Evolutionary conservation across 2,113 vertebrate genomes (phyloP), one percentile per base, ranked within the genome.

Genomic region (Notiomystis cincta): DNA sequence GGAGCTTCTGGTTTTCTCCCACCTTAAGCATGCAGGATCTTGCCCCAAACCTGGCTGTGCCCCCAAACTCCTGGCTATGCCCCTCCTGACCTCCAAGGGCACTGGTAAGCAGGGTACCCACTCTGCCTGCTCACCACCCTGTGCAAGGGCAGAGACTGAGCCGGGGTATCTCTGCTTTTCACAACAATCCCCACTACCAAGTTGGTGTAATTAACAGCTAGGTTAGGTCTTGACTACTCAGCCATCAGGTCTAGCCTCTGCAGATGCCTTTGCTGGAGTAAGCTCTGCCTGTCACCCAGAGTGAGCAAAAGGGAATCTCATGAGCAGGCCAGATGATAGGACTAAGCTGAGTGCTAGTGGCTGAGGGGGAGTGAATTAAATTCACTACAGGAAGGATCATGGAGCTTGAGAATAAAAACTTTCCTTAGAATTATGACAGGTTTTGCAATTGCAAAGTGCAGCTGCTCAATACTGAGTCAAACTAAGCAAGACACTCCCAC

Each of bases 51-150:
- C 12, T 44, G n/a, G 4, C 16, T 2, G 2, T 21, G 40, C 10
- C 50, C 17, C 24, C 0, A 1, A 3, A 7, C 19, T 53, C 42
- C 22, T 73, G n/a, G n/a, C n/a, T n/a, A n/a, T n/a, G n/a, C n/a
- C 17, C 17, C 25, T 86, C 13, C 28, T 82, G 42, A n/a, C 24
- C 27, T 79, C n/a, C 37, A 61, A 56, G 37, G 22, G 25, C 53
- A 23, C 15, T 40, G 0, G 1, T 28, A 19, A 56, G 45, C 35
- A 69, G 44, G 30, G 14, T 38, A 20, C 10, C 25, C 48, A 8
- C 47, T 78, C 25, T 44, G n/a, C 50, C 44, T 58, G 71, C 57
- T 42, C 10, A 10, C 11, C 1, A 1, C 17, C 13, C 27, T 35
- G 5, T 31, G 42, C 3, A 4, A 72, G 27, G 37, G 30, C 53